phyloP scores from a whole-genome alignment of 2,113 vertebrate species.

The Pardalotus punctatus region DNA sequence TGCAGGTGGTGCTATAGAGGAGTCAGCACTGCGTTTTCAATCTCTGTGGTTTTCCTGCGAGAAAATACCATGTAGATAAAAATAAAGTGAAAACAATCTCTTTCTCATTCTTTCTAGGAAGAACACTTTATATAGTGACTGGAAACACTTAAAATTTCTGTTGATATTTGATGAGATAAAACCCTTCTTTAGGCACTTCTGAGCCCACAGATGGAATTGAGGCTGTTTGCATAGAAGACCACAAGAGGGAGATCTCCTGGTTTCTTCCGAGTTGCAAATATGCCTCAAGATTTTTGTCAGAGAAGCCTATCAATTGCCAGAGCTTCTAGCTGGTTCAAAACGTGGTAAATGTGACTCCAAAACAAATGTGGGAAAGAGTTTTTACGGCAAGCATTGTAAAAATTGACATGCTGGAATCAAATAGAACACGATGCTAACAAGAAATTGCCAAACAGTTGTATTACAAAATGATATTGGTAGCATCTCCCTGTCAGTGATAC shows the following conservation, averaged over 20 bases:
- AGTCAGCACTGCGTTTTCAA: conserved; percentile 63
- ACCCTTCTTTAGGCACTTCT: background rate
- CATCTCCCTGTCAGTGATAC: background rate
- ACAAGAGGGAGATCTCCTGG: conserved; percentile 41
- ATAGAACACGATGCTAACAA: background rate
- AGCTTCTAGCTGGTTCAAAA: background rate
- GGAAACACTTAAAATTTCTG: background rate
- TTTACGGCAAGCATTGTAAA: background rate
- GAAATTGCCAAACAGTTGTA: background rate
- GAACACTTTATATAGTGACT: background rate
- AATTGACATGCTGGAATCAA: background rate
- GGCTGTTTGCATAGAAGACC: background rate
- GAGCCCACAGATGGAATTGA: background rate
- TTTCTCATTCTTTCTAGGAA: conserved; percentile 67
- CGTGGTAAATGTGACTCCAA: background rate
- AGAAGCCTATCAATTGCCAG: background rate
- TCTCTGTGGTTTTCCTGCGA: conserved; percentile 72
- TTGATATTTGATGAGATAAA: conserved; percentile 7
- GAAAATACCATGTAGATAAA: conserved; percentile 69
- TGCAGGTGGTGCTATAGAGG: conserved; percentile 50
- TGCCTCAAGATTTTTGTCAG: background rate
- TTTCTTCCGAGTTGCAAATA: background rate
- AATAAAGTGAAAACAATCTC: conserved; percentile 74
- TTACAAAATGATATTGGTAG: background rate
- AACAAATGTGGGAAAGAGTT: background rate